Percentiles rank a stretch among this genome's conserved stretches.
Evolutionary conservation across 30 jellyfish, hydroid and myxozoan species (phyloP).

Genomic region (Catostylus mosaicus): DNA sequence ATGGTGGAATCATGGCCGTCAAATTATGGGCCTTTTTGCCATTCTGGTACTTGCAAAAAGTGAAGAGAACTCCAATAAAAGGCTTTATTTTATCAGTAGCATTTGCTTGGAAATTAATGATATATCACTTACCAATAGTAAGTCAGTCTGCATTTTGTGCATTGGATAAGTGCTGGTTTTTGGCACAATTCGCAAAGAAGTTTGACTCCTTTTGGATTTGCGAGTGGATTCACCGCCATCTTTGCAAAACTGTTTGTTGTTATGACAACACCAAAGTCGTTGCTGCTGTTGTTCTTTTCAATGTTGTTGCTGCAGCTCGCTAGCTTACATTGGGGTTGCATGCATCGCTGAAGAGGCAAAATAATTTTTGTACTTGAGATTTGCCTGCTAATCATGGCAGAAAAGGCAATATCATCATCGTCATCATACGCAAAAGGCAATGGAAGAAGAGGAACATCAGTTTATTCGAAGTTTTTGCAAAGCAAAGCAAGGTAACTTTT

Average conservation of each 20-base stretch:
- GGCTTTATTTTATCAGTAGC: too few relatives aligned
- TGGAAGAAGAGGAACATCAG: not conserved
- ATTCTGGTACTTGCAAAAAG: too few relatives aligned
- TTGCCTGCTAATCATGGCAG: too few relatives aligned
- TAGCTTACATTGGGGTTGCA: too few relatives aligned
- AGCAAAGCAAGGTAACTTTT: too few relatives aligned
- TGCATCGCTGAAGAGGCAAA: too few relatives aligned
- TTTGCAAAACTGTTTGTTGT: conserved; percentile 6
- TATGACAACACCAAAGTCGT: not conserved
- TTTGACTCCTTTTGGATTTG: conserved; percentile 94
- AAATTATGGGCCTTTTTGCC: too few relatives aligned
- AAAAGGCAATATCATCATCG: too few relatives aligned
- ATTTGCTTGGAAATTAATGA: not conserved
- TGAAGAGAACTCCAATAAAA: too few relatives aligned
- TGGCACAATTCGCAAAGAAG: conserved; percentile 92
- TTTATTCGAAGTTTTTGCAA: conserved; percentile 8
- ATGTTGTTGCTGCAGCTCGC: conserved; percentile 19
- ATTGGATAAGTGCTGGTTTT: conserved; percentile 91
- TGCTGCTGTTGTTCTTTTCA: conserved; percentile 1
- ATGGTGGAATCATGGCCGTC: too few relatives aligned
- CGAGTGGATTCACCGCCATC: conserved; percentile 91
- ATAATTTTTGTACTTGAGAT: too few relatives aligned
- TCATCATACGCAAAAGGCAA: not conserved
- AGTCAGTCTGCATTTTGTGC: conserved; percentile 93
- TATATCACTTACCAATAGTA: conserved; percentile 81